Percentiles rank a stretch among this genome's conserved stretches.
These are phyloP conservation scores for Samia ricini DNA, from an alignment of 1,140 invertebrate species.

Conservation along the genomic window DNA sequence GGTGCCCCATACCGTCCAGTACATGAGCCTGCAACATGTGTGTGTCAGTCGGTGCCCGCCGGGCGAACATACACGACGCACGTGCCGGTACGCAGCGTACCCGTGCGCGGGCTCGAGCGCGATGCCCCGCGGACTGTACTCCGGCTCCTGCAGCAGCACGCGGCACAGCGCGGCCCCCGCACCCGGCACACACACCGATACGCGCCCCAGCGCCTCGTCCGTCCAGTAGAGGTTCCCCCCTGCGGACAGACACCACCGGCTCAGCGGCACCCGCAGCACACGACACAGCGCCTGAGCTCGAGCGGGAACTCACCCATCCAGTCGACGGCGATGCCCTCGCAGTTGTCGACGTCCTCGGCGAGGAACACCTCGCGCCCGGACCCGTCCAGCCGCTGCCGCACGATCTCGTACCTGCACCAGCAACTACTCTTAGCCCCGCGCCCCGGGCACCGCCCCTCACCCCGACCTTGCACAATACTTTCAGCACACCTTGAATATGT, in stretches of 20 bases:
- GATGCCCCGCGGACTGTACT: conserved; percentile 81
- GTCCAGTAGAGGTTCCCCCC: conserved; percentile 90
- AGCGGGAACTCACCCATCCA: conserved; percentile 79
- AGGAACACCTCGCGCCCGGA: conserved; percentile 80
- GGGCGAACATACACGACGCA: no score
- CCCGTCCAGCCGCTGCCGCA: conserved; percentile 89
- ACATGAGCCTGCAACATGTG: conserved; percentile 79
- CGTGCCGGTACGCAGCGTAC: conserved; percentile 32
- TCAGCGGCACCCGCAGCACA: no score
- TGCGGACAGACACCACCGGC: conserved; percentile 18
- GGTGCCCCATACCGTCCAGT: conserved; percentile 88
- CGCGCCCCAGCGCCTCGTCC: conserved; percentile 80
- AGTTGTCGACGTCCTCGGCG: conserved; percentile 81
- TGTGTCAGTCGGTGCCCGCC: not conserved
- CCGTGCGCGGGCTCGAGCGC: conserved; percentile 82
- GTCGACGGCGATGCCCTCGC: conserved; percentile 87
- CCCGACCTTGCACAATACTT: no score
- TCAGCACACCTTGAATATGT: no score
- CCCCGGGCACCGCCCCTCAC: no score
- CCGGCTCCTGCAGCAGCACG: conserved; percentile 77
- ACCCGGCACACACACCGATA: conserved; percentile 81
- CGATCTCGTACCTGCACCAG: conserved; percentile 79
- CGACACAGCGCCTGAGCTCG: no score
- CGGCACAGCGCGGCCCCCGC: conserved; percentile 70
- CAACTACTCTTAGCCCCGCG: no score